Evolutionary conservation across 2,888 invertebrate genomes (phyloP), one percentile per base, ranked within the genome.

Genomic region (Miltochrista miniata): DNA sequence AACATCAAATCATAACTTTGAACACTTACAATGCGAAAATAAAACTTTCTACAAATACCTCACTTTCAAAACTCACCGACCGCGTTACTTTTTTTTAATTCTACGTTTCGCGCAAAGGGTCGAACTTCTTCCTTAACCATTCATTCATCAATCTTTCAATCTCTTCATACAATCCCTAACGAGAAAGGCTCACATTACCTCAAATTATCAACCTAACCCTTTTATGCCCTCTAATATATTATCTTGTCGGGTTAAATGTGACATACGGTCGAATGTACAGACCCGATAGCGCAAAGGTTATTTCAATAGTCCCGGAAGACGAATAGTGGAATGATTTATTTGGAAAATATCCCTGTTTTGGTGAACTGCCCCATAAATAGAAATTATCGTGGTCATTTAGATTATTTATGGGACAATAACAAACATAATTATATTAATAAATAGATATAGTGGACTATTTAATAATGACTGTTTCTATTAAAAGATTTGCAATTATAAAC

Each of bases 321-420:
- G 52, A 46, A 51, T 55, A 13, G 42, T 40, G 61, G 71, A 67
- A 68, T 72, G 31, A 74, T 68, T 69, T 54, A 62, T 75, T 72
- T 70, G 68, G 67, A 56, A 66, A 64, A 61, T 43, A 50, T 46
- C 31, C 46, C 34, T 59, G 53, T 61, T 59, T 61, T 47, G 39
- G 61, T 52, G 60, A 41, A 59, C 47, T 50, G 43, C 51, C 13
- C 10, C 24, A 15, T 18, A n/a, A 8, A 10, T n/a, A 10, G 12
- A 9, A 11, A 39, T 34, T 18, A 34, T 43, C 15, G 2, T 12
- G 33, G 33, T 34, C 8, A 10, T 43, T 33, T 9, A 43, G 8
- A 8, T 42, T n/a, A 8, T 18, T 33, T 12, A 7, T 8, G 3
- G 8, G 1, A 33, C 15, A 8, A 33, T 24, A 24, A 24, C 18